Evolutionary conservation across 2,113 vertebrate species (phyloP), one percentile per base, ranked within the genome.

Genomic region (Chauna torquata): DNA sequence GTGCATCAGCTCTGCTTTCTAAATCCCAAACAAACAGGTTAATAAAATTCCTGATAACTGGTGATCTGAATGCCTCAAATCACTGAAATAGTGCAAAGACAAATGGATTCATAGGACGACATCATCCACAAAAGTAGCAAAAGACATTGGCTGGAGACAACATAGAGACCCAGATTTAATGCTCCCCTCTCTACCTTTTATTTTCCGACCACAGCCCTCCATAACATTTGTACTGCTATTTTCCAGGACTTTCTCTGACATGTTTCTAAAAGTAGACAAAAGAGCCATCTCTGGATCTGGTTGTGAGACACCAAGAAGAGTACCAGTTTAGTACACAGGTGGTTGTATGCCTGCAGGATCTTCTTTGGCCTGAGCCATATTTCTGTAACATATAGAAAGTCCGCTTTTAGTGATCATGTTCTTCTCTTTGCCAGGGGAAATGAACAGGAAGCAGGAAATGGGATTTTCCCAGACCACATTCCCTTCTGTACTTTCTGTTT

Each of bases 1-100:
- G 62, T 92, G 95, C 98, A 98, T 99, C 96, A 99, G 90, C 71
- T 98, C 90, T 12, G 97, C 98, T 9, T 88, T 98, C 99, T 99
- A 94, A 85, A 87, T 66, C 19, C 85, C 92, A 94, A 88, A 95
- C 3, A 71, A 44, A 80, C 23, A 81, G 34, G 27, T 80, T 64
- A 96, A 69, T 44, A 86, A 55, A 91, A 40, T 47, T 79, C 28
- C 22, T 78, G 50, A 12, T 38, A 69, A 76, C 19, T 57, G 32
- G 16, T 85, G 20, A 81, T 79, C 54, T 42, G 25, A 92, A 24
- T 40, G 22, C 28, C 45, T 94, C 70, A 85, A 58, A 72, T 89
- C 6, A 85, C 6, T 77, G 34, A 89, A 91, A 86, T 1, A 50
- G 19, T 15, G 32, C 38, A 70, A 91, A 50, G 49, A 88, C 12